Evolutionary conservation across 2,888 invertebrate species (phyloP).

Genomic region (Caenorhabditis sulstoni): DNA sequence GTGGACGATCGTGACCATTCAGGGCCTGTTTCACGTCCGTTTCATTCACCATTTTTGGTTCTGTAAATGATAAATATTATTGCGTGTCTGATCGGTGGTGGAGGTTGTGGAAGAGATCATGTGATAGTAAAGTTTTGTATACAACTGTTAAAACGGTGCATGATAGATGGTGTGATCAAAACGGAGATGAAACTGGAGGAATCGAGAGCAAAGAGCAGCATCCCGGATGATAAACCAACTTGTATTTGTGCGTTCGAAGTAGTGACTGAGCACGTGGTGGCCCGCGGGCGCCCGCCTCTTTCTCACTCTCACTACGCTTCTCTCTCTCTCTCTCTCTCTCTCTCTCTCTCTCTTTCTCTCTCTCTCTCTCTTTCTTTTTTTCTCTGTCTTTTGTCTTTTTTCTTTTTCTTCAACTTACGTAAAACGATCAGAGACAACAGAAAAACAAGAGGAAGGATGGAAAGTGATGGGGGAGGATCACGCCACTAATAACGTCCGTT

Average conservation of each 20-base stretch:
- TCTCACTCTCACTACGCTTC: conserved; percentile 21
- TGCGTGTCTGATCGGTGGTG: neutral
- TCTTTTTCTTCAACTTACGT: conserved; percentile 44
- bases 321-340: neutral
- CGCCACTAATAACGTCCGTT: conserved; percentile 56
- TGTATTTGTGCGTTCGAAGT: conserved; percentile 49
- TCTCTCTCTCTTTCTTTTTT: conserved; percentile 23
- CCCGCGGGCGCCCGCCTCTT: conserved; percentile 35
- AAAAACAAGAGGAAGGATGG: conserved; percentile 39
- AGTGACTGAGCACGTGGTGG: conserved; percentile 47
- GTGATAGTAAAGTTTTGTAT: conserved; percentile 5
- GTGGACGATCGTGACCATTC: conserved; percentile 63
- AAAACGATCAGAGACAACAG: conserved; percentile 49
- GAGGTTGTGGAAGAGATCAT: neutral
- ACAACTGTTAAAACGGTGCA: conserved; percentile 9
- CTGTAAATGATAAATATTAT: conserved; percentile 29
- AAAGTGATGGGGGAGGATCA: conserved; percentile 54
- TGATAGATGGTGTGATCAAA: conserved; percentile 2
- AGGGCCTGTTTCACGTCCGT: conserved; percentile 54
- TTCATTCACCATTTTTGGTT: conserved; percentile 57
- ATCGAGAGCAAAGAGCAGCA: conserved; percentile 32
- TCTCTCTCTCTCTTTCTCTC: conserved; percentile 16
- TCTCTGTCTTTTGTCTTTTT: conserved; percentile 19
- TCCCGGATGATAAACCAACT: conserved; percentile 31
- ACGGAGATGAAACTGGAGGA: neutral